Percentiles rank a stretch among this genome's conserved stretches.
phyloP scores from a whole-genome alignment of 1,140 invertebrate species.

The Meloidogyne chitwoodi region DNA sequence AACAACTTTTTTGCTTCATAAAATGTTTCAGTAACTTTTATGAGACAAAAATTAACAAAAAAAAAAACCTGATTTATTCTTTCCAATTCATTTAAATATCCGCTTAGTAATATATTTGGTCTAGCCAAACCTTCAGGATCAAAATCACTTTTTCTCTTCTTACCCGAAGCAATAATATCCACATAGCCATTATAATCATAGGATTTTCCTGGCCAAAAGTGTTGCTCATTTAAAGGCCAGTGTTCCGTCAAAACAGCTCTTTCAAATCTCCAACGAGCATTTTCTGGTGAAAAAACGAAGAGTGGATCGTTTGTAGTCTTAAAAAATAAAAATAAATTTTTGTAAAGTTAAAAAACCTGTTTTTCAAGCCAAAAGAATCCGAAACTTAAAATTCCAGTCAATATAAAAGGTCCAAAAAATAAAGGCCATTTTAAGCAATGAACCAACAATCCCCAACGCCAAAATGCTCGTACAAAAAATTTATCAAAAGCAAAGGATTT shows the following conservation, averaged over 20 bases:
- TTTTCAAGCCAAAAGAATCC: conserved; percentile 55
- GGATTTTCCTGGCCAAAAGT: conserved; percentile 58
- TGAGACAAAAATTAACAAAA: background rate
- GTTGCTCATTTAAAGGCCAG: conserved; percentile 56
- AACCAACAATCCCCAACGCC: conserved; percentile 47
- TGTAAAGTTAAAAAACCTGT: conserved; percentile 37
- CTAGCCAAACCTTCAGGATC: conserved; percentile 32
- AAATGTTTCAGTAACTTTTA: background rate
- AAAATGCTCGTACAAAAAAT: conserved; percentile 26
- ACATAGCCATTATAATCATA: conserved; percentile 56
- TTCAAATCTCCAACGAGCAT: conserved; percentile 57
- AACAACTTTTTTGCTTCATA: no score
- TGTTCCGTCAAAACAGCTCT: conserved; percentile 49
- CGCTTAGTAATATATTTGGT: conserved; percentile 49
- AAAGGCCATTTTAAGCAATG: conserved; percentile 33
- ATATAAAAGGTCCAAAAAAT: conserved; percentile 38
- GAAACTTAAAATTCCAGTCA: conserved; percentile 43
- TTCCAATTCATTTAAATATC: conserved; percentile 55
- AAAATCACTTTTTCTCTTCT: conserved; percentile 17
- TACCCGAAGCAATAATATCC: conserved; percentile 54
- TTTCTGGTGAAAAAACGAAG: conserved; percentile 57
- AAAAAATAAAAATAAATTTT: conserved; percentile 18
- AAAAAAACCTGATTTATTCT: conserved; percentile 47
- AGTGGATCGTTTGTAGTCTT: conserved; percentile 54
- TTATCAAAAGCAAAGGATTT: conserved; percentile 16